A percentile compares a stretch with the other conserved stretches of the same genome.
Conservation (phyloP, 2,113 vertebrate genomes). For the Neogale vison region DNA sequence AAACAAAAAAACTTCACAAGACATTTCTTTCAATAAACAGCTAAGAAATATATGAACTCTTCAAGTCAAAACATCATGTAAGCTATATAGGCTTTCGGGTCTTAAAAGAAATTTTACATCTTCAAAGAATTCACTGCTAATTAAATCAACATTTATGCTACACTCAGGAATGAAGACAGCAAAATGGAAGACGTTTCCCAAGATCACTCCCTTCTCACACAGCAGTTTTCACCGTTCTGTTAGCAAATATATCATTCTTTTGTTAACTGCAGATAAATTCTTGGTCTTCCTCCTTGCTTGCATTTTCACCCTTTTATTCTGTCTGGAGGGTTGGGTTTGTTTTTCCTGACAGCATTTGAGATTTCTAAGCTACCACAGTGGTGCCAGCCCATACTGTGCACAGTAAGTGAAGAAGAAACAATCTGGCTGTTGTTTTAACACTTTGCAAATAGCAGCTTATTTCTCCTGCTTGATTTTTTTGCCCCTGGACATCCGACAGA, state of each 20-base stretch:
- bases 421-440: constrained; percentile 83
- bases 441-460: constrained; percentile 81
- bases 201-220: constrained; percentile 28
- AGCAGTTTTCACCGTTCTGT: constrained; percentile 52
- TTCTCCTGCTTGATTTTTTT: constrained; percentile 76
- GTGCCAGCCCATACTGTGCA: constrained; percentile 84
- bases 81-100: not conserved
- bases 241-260: constrained; percentile 76
- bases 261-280: constrained; percentile 79
- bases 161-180: constrained; percentile 48
- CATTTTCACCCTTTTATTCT: constrained; percentile 74
- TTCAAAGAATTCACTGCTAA: constrained; percentile 54
- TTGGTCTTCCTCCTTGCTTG: constrained; percentile 68
- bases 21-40: constrained; percentile 11
- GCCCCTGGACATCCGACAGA: constrained; percentile 42
- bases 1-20: not conserved
- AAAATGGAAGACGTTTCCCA: constrained; percentile 50
- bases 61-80: not conserved
- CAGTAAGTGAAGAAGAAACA: constrained; percentile 84
- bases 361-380: constrained; percentile 75
- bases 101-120: constrained; percentile 38
- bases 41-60: not conserved
- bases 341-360: constrained; percentile 82
- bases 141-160: constrained; percentile 65
- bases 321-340: constrained; percentile 81